Base-by-base conservation (phyloP, 2,797 vertebrate genomes). In the Helicolenus hilgendorfi region DNA sequence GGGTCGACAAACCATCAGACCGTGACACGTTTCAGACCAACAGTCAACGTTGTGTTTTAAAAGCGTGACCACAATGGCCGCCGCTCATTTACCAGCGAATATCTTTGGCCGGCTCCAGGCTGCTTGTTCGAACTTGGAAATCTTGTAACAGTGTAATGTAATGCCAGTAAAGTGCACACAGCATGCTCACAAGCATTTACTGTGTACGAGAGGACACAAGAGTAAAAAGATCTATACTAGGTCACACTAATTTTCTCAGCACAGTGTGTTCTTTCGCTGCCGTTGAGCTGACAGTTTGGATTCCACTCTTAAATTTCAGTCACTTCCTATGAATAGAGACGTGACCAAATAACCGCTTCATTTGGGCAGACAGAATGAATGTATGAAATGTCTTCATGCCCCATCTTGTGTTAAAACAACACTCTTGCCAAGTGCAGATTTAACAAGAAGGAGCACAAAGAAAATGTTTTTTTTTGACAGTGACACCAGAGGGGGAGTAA, bases 371-470 rank as follows among this genome's bases (percentile, higher is more conserved):
- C 15, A 11, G 58, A 11, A 35, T 73, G 53, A 45, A 55, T 33
- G 31, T 9, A 31, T 11, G 20, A 14, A 14, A 60, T 9, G 26
- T 81, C 55, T 77, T 77, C 31, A 29, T 35, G 38, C 58, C 13
- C 8, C 20, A 38, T 55, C 33, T 53, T 60, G 35, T 74, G 35
- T 59, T 81, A n/a, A 91, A 84, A 79, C n/a, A 26, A 7, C 3
- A 11, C 24, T 35, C 15, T 31, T 68, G 31, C 72, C 75, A 29
- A 74, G 76, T 58, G 20, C 15, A 72, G 58, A 20, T 83, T 72
- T 49, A 79, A 71, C 53, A 69, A 35, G 60, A 64, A 38, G n/a
- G 11, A 77, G 56, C 38, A 73, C 35, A 73, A 41, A 72, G 33
- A 78, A 36, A 38, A 2, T 13, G 38, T 13, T 49, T 22, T 38